Conservation (phyloP, 2,888 invertebrate species). For the Temnothorax unifasciatus region DNA sequence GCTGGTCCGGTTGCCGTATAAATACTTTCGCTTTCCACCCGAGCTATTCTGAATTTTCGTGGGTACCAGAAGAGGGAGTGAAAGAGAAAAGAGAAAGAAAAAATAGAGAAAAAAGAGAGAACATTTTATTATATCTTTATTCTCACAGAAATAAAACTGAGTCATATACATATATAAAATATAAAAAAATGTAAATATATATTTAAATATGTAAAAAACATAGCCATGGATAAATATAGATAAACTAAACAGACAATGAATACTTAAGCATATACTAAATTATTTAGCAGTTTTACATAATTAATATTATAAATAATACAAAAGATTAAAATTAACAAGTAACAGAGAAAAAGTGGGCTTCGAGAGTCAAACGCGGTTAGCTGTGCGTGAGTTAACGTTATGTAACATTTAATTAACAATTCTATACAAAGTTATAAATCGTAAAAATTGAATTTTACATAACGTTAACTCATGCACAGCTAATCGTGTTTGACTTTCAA, state of each 20-base stretch:
- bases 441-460: neutral
- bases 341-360: neutral
- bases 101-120: neutral
- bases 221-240: neutral
- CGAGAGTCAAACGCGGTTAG: neutral
- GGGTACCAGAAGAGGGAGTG: constrained; percentile 64
- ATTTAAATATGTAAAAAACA: constrained; percentile 7
- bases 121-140: constrained; percentile 60
- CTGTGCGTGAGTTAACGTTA: neutral
- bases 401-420: neutral
- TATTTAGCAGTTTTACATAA: neutral
- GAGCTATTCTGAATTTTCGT: constrained; percentile 79
- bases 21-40: constrained; percentile 81
- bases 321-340: neutral
- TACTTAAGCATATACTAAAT: neutral
- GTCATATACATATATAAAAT: neutral
- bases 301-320: constrained; percentile 1
- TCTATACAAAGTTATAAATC: neutral
- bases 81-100: constrained; percentile 7
- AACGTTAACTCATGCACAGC: neutral
- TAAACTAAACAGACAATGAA: neutral
- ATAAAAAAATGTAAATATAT: neutral
- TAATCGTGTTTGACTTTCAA: neutral
- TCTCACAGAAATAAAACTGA: constrained; percentile 9
- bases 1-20: constrained; percentile 77